phyloP scores from a whole-genome alignment of 2,113 vertebrate species.

The Aspiorhynchus laticeps region DNA sequence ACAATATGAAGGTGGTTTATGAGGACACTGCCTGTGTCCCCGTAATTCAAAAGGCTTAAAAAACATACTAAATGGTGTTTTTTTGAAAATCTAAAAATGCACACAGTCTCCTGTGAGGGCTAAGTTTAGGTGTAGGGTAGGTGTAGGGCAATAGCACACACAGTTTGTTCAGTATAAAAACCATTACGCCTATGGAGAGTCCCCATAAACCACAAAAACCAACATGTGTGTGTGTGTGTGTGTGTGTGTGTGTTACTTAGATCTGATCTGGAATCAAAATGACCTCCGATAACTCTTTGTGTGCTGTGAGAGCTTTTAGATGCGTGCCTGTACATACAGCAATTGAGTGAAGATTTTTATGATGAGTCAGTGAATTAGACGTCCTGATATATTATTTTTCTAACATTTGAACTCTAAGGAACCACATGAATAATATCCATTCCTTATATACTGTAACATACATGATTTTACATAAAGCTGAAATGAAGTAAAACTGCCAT shows the following conservation, averaged over 20 bases:
- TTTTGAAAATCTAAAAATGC: too few relatives aligned
- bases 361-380: conserved; percentile 16
- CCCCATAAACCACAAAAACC: too few relatives aligned
- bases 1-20: too few relatives aligned
- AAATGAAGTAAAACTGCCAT: neutral
- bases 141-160: too few relatives aligned
- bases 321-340: neutral
- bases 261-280: neutral
- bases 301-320: neutral
- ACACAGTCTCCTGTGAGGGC: too few relatives aligned
- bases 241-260: neutral
- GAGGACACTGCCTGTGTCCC: too few relatives aligned
- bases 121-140: too few relatives aligned
- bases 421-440: neutral
- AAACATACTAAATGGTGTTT: too few relatives aligned
- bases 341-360: neutral
- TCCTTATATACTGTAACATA: neutral
- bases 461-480: neutral
- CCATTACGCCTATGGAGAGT: too few relatives aligned
- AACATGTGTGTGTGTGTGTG: too few relatives aligned
- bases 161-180: too few relatives aligned
- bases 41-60: too few relatives aligned
- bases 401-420: neutral
- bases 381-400: neutral
- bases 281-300: neutral